phyloP scores from a whole-genome alignment of 2,888 invertebrate species.

The Andrena bicolor region DNA sequence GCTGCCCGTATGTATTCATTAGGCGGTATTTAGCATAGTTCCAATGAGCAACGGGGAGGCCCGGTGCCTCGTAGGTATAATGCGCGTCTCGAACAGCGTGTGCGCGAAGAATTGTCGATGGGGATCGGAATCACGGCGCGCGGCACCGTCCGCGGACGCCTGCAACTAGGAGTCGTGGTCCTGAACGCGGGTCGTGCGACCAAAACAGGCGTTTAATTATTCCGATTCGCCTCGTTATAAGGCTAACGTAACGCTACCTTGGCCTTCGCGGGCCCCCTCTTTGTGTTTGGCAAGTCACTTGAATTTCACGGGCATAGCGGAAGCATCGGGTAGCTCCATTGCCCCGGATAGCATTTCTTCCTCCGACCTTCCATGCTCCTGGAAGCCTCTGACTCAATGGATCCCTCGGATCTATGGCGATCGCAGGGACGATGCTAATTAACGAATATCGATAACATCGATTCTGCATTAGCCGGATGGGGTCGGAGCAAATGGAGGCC shows the following conservation, averaged over 20 bases:
- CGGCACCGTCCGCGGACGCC: background rate
- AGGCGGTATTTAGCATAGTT: slow-evolving; percentile 78
- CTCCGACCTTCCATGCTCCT: background rate
- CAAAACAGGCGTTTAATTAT: slow-evolving; percentile 51
- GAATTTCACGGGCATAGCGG: slow-evolving; percentile 13
- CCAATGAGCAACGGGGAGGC: slow-evolving; percentile 49
- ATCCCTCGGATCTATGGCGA: background rate
- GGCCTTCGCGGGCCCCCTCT: too few species aligned
- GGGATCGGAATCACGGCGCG: slow-evolving; percentile 32
- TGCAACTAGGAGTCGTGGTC: background rate
- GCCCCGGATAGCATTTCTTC: background rate
- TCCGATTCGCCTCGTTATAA: slow-evolving; percentile 20
- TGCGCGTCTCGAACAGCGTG: slow-evolving; percentile 13
- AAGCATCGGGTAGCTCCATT: background rate
- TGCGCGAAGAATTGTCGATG: slow-evolving; percentile 51
- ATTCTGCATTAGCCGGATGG: slow-evolving; percentile 21
- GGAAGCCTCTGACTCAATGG: background rate
- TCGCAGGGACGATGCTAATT: slow-evolving; percentile 17
- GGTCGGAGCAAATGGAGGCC: background rate
- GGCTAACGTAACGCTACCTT: background rate
- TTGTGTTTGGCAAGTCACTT: background rate
- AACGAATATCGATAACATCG: slow-evolving; percentile 43
- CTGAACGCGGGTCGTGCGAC: slow-evolving; percentile 21
- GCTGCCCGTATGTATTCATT: slow-evolving; percentile 80
- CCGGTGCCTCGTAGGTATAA: background rate